Conservation (phyloP, 2,888 invertebrate species). For the Frankliniella intonsa region DNA sequence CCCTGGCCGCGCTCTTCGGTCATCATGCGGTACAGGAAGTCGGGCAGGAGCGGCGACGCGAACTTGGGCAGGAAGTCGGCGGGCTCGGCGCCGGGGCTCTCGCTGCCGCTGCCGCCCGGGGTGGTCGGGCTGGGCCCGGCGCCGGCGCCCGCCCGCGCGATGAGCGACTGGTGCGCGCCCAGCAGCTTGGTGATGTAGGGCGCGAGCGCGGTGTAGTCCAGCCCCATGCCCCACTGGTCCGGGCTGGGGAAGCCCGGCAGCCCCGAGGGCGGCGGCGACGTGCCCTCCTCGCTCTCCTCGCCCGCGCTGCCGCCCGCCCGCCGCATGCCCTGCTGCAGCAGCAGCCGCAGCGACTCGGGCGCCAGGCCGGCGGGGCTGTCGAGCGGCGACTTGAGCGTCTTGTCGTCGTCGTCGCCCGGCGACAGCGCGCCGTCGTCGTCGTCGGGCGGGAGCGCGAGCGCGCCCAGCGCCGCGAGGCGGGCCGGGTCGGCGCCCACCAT, state of each 20-base stretch:
- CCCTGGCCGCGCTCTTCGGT: constrained; percentile 52
- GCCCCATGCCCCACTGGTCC: constrained; percentile 39
- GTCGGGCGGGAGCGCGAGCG: constrained; percentile 38
- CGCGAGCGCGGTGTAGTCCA: constrained; percentile 51
- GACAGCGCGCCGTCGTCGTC: constrained; percentile 51
- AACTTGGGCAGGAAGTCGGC: constrained; percentile 42
- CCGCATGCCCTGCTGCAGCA: constrained; percentile 51
- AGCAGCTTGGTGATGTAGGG: constrained; percentile 44
- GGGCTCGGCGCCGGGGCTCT: constrained; percentile 40
- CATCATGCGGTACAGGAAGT: constrained; percentile 55
- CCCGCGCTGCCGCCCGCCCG: background rate
- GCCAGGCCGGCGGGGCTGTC: constrained; percentile 43
- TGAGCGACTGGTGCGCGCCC: constrained; percentile 25
- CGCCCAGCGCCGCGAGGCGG: constrained; percentile 36
- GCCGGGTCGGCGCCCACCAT: constrained; percentile 43
- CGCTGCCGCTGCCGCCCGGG: constrained; percentile 33
- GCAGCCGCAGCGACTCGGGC: constrained; percentile 51
- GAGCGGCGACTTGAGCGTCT: constrained; percentile 44
- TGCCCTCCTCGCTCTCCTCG: constrained; percentile 35
- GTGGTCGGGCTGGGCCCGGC: constrained; percentile 37
- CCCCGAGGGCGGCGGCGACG: constrained; percentile 34
- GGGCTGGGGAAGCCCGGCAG: constrained; percentile 35
- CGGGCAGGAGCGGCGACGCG: constrained; percentile 46
- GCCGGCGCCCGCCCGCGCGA: background rate
- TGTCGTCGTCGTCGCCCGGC: constrained; percentile 44